Conservation (phyloP, 2,797 vertebrate species). For the Choloepus didactylus region DNA sequence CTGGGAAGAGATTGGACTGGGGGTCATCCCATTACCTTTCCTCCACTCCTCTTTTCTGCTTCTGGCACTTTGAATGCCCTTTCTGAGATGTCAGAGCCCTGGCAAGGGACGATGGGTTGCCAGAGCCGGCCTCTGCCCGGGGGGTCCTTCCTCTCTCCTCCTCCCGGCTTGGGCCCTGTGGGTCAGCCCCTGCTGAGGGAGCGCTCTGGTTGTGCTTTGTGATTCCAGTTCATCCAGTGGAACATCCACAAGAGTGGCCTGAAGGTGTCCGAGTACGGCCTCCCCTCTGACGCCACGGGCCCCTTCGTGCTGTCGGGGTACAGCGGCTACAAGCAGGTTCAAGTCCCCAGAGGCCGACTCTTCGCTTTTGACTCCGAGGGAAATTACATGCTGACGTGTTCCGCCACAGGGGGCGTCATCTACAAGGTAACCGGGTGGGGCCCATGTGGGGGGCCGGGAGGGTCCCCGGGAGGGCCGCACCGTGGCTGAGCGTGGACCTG, state of each 20-base stretch:
- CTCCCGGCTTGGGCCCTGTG: rapidly evolving
- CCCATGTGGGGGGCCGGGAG: neutral
- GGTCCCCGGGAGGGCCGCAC: neutral
- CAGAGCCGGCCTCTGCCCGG: neutral
- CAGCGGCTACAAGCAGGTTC: constrained; percentile 96
- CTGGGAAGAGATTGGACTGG: neutral
- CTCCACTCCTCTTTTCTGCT: neutral
- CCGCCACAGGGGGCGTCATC: constrained; percentile 93
- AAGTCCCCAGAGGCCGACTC: constrained; percentile 95
- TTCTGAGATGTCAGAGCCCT: neutral
- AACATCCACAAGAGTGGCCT: constrained; percentile 98
- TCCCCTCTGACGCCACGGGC: constrained; percentile 94
- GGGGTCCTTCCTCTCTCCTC: rapidly evolving
- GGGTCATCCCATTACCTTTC: neutral
- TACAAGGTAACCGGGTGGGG: constrained; percentile 91
- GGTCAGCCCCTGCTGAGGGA: neutral
- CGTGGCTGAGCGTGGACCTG: neutral
- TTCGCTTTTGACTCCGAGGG: constrained; percentile 99
- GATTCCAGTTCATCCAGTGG: constrained; percentile 96
- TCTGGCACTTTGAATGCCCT: neutral
- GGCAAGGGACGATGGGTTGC: too few species aligned
- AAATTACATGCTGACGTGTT: constrained; percentile 95
- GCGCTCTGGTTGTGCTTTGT: constrained; percentile 35
- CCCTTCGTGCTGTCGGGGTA: constrained; percentile 97
- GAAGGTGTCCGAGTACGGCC: constrained; percentile 93